Evolutionary conservation across 2,113 vertebrate species (phyloP).

Genomic region (Amblyornis subalaris): DNA sequence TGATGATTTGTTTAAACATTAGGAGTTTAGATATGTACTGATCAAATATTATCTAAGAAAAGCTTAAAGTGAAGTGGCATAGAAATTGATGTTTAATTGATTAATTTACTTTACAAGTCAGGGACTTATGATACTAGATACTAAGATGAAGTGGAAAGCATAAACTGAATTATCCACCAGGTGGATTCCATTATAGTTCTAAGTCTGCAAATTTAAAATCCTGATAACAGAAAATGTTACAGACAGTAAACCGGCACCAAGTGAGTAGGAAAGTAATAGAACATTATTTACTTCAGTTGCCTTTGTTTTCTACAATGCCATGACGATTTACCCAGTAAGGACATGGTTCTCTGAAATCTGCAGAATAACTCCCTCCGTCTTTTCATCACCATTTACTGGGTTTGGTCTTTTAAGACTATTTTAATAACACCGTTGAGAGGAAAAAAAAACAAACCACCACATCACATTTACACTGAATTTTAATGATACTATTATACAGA

Average conservation of each 20-base stretch:
- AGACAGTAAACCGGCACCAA: neutral
- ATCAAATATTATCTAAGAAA: conserved; percentile 43
- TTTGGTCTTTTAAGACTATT: neutral
- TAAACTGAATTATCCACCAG: neutral
- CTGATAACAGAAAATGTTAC: neutral
- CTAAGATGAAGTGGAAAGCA: neutral
- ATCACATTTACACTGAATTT: neutral
- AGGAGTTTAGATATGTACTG: neutral
- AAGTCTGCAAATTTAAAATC: neutral
- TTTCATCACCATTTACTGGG: neutral
- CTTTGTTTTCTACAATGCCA: neutral
- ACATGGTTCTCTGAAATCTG: neutral
- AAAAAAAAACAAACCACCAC: neutral
- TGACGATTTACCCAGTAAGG: neutral
- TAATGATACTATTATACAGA: neutral
- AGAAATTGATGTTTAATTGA: conserved; percentile 48
- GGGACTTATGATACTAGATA: neutral
- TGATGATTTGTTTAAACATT: conserved; percentile 31
- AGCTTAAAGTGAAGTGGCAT: conserved; percentile 18
- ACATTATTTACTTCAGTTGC: neutral
- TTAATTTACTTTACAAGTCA: conserved; percentile 26
- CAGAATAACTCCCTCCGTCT: neutral
- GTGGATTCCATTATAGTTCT: neutral
- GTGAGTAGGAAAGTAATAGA: neutral
- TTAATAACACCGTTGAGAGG: neutral